Percentiles rank a stretch among this genome's conserved stretches.
phyloP scores from a whole-genome alignment of 2,888 invertebrate species.

The Philopedon plagiatum region DNA sequence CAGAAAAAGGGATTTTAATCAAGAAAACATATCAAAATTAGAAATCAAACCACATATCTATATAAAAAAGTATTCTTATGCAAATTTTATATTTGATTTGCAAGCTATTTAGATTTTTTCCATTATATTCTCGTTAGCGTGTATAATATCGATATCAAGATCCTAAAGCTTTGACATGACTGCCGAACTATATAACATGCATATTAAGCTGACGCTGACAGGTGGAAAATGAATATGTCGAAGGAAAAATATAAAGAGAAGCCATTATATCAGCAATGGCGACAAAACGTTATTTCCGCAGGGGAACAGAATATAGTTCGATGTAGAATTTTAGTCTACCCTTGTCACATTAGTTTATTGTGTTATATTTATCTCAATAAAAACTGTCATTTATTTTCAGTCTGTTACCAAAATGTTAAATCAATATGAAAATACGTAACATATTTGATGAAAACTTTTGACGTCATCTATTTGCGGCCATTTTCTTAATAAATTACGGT shows the following conservation, averaged over 20 bases:
- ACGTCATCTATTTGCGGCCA: neutral
- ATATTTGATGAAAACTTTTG: neutral
- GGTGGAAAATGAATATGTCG: conserved; percentile 17
- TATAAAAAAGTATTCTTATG: no score
- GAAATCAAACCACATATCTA: no score
- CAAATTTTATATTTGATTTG: neutral
- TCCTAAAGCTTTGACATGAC: neutral
- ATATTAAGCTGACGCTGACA: conserved; percentile 19
- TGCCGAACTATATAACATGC: neutral
- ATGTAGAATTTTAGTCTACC: neutral
- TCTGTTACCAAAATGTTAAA: conserved; percentile 1
- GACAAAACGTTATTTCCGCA: conserved; percentile 10
- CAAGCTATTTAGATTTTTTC: neutral
- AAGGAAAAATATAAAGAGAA: conserved; percentile 12
- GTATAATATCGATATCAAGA: neutral
- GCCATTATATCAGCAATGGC: neutral
- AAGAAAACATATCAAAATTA: no score
- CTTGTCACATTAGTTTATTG: conserved; percentile 9
- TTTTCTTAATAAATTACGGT: no score
- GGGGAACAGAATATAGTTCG: neutral
- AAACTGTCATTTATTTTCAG: conserved; percentile 7
- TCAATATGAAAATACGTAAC: neutral
- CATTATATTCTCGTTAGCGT: neutral
- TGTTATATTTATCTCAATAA: neutral
- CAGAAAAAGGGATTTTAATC: no score